Conservation (phyloP, 2,797 vertebrate species). For the Brachyalestes nurse region DNA sequence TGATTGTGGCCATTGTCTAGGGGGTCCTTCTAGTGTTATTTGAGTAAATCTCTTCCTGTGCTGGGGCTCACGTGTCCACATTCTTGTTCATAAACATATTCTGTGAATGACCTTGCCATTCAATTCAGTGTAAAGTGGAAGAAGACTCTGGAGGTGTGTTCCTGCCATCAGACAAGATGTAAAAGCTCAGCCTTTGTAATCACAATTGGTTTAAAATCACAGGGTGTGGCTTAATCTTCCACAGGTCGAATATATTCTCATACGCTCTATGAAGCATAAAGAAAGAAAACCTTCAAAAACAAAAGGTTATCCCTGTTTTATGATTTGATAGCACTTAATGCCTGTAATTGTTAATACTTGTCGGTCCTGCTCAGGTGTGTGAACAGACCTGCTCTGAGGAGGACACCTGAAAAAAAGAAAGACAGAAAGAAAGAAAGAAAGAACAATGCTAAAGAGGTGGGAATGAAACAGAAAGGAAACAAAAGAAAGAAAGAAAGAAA, state of each 20-base stretch:
- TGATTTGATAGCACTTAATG: background rate
- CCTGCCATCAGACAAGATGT: background rate
- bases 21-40: background rate
- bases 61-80: background rate
- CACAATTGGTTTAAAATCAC: no score
- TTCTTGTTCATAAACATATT: background rate
- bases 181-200: no score
- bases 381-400: background rate
- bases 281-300: background rate
- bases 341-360: slow-evolving; percentile 9
- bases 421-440: background rate
- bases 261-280: background rate
- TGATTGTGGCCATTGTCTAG: background rate
- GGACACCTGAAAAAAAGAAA: background rate
- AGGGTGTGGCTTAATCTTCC: background rate
- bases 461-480: no score
- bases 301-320: background rate
- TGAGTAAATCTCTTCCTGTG: background rate
- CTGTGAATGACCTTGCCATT: background rate
- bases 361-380: background rate
- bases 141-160: background rate
- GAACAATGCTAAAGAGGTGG: background rate
- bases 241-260: background rate
- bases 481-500: no score
- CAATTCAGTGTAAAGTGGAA: background rate